Conservation (phyloP, 1,140 invertebrate species). For the Notospermus geniculatus region DNA sequence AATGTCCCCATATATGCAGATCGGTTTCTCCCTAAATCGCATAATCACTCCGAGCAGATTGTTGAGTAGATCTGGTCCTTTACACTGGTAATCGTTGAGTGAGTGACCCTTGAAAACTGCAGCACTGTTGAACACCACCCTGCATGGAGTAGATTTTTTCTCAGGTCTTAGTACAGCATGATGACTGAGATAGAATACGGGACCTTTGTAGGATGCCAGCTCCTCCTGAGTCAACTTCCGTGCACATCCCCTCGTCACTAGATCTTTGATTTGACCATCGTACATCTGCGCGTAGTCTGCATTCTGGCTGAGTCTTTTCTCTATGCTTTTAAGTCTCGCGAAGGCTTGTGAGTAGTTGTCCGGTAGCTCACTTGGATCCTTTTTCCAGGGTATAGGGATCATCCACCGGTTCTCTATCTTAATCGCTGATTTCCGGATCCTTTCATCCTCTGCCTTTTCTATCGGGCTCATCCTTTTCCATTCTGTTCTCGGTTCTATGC, state of each 20-base stretch:
- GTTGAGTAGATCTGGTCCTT: slow-evolving; percentile 17
- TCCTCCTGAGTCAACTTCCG: slow-evolving; percentile 7
- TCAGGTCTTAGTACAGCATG: slow-evolving; percentile 15
- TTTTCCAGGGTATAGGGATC: slow-evolving; percentile 16
- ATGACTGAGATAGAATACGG: slow-evolving; percentile 13
- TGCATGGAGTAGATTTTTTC: slow-evolving; percentile 10
- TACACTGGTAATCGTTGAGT: slow-evolving; percentile 19
- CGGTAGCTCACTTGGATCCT: slow-evolving; percentile 12
- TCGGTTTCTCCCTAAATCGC: slow-evolving; percentile 10
- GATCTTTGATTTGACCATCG: slow-evolving; percentile 16
- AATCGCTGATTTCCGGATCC: too few species aligned
- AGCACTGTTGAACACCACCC: slow-evolving; percentile 21
- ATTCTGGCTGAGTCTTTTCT: slow-evolving; percentile 5
- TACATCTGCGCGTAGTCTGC: slow-evolving; percentile 13
- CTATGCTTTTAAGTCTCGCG: slow-evolving; percentile 13
- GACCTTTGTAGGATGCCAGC: slow-evolving; percentile 6
- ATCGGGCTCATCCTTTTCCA: too few species aligned
- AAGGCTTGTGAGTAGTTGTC: slow-evolving; percentile 11
- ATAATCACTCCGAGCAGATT: slow-evolving; percentile 12
- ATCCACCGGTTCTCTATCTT: slow-evolving; percentile 8
- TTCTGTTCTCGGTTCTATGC: too few species aligned
- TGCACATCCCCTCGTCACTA: slow-evolving; percentile 10
- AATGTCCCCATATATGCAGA: slow-evolving; percentile 12
- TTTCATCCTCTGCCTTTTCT: too few species aligned
- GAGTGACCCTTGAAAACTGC: slow-evolving; percentile 12